Base-by-base conservation (phyloP, 1,140 invertebrate species). In the Drosophila tsacasi region DNA sequence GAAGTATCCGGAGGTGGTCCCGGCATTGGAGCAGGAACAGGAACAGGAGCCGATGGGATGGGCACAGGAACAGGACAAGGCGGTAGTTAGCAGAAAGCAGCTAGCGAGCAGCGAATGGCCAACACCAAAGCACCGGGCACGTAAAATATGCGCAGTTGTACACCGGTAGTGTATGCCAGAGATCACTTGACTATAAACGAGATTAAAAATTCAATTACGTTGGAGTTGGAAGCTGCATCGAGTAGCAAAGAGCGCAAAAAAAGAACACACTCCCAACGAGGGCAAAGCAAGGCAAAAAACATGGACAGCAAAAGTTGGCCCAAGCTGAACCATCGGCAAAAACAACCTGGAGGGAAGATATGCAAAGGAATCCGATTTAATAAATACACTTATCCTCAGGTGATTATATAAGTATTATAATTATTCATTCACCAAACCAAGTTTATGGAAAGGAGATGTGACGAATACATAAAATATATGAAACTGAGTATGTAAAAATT, bases 181-280 rank as follows among this genome's bases (percentile, higher is more conserved):
- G 86, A 90, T 90, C 86, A 90, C 86, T 90, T 90, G 86, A 90
- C 86, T 90, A 90, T 90, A 91, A 90, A 90, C 86, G 86, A 90
- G 86, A 90, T 90, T 90, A 90, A 90, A 90, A 90, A 90, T 90
- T 90, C 86, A 90, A 90, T 90, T 90, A 90, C 86, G 82, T 83
- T 87, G 79, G 82, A 91, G 86, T 83, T 90, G 86, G 82, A 81
- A 81, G 86, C 85, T 89, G 85, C 81, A 83, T 74, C 86, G 86
- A 87, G 73, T 87, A 78, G 84, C 58, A 68, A 83, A 76, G 59
- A 58, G 63, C 66, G 44, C 54, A 83, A 69, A 67, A 73, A 74
- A 74, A 79, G 54, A 63, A 63, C 63, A 66, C 59, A 57, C 44
- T 17, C 30, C 59, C 47, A 71, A 68, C 50, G 54, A 76, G 35